Evolutionary conservation across 1,140 invertebrate species (phyloP).

Genomic region (Bombus ignitus): DNA sequence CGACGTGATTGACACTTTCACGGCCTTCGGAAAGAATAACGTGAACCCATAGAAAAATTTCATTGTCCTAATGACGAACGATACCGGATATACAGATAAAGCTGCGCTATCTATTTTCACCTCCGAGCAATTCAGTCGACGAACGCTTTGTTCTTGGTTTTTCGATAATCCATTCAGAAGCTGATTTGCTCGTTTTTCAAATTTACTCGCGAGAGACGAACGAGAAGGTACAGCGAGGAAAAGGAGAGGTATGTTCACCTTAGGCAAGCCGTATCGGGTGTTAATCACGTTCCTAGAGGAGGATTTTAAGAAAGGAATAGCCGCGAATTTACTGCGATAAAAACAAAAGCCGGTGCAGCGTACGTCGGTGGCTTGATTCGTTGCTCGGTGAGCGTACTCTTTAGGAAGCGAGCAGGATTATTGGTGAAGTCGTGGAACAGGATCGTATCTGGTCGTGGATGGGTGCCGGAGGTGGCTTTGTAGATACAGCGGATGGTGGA

Average conservation of each 20-base stretch:
- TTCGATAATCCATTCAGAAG: constrained; percentile 9
- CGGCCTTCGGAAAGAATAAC: constrained; percentile 3
- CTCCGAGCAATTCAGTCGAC: neutral
- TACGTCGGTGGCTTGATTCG: neutral
- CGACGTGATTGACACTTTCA: constrained; percentile 39
- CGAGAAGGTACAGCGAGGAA: neutral
- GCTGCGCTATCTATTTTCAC: neutral
- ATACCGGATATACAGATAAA: neutral
- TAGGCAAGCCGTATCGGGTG: constrained; percentile 13
- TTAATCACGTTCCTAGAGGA: neutral
- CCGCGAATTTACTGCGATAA: neutral
- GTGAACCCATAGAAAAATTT: neutral
- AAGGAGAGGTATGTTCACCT: neutral
- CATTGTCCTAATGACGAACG: constrained; percentile 5
- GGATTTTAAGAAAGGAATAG: neutral
- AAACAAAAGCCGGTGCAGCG: neutral
- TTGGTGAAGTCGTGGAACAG: constrained; percentile 40
- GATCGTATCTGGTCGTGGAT: constrained; percentile 59
- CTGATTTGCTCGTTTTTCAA: constrained; percentile 16
- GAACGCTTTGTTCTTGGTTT: neutral
- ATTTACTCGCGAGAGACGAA: neutral
- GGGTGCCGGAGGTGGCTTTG: constrained; percentile 53
- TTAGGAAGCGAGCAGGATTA: constrained; percentile 38
- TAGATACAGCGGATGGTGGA: constrained; percentile 41
- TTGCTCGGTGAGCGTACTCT: neutral